Evolutionary conservation across 2,888 invertebrate genomes (phyloP).

Genomic region (Prenolepis imparis): DNA sequence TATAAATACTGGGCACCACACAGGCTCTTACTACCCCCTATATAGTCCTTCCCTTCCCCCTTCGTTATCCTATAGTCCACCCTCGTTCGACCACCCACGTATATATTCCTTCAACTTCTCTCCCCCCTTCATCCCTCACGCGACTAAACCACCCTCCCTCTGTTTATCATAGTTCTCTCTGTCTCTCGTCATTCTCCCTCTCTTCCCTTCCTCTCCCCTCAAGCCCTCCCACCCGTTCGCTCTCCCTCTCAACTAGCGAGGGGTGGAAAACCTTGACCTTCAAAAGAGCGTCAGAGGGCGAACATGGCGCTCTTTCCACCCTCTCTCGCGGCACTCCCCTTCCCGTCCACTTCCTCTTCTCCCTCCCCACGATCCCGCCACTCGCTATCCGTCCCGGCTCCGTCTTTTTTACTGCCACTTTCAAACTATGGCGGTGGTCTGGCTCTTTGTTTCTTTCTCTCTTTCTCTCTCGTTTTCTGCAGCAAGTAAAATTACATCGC

Average conservation of each 20-base stretch:
- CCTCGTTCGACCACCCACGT: constrained; percentile 71
- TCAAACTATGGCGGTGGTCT: constrained; percentile 26
- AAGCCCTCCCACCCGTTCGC: constrained; percentile 2
- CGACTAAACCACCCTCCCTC: constrained; percentile 48
- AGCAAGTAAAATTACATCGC: constrained; percentile 8
- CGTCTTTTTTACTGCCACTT: constrained; percentile 39
- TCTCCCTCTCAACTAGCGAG: constrained; percentile 56
- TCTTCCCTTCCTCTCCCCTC: not conserved
- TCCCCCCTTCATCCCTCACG: constrained; percentile 23
- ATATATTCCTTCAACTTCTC: constrained; percentile 31
- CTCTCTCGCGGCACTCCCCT: constrained; percentile 54
- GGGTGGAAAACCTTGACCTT: constrained; percentile 84
- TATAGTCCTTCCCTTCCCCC: constrained; percentile 59
- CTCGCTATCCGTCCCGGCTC: not conserved
- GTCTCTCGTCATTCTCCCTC: constrained; percentile 49
- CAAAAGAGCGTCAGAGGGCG: constrained; percentile 78
- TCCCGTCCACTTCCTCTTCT: constrained; percentile 19
- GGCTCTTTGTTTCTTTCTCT: not conserved
- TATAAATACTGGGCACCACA: constrained; percentile 84
- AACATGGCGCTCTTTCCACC: constrained; percentile 68
- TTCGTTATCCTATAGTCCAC: constrained; percentile 74
- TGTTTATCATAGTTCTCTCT: constrained; percentile 28
- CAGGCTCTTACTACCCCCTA: constrained; percentile 79
- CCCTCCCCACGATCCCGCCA: constrained; percentile 3
- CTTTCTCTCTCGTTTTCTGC: constrained; percentile 23